Base-by-base conservation (phyloP, 1,140 invertebrate genomes). In the Geopemphigus sp. region DNA sequence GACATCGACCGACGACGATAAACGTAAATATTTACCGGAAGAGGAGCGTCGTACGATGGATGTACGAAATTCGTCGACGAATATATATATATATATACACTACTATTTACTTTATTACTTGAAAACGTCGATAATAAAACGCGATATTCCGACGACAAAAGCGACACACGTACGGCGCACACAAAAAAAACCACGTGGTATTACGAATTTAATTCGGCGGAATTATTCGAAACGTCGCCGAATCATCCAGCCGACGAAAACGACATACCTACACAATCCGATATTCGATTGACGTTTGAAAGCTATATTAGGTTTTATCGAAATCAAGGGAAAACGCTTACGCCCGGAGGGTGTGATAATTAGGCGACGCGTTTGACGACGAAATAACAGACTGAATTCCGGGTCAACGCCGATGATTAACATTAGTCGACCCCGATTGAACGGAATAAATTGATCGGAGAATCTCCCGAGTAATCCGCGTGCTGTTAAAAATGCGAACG, bases 311-410 rank as follows among this genome's bases (percentile, higher is more conserved):
- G 45, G 45, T 68, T 22, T 57, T 47, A 47, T 68, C 47, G 47
- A 22, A 68, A 68, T 68, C 22, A n/a, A 68, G n/a, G 39, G n/a
- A 47, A 47, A 68, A 68, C 39, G 24, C 11, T 68, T 66, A 47
- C 19, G 8, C 24, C 5, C 12, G 12, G 19, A 64, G 19, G 32
- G 2, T 29, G n/a, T 68, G 22, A 68, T 68, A 47, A 68, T 66
- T 64, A 12, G 45, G 11, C n/a, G 0, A 22, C 24, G 29, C n/a
- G 22, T 45, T n/a, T 15, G n/a, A 68, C 14, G 17, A 39, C 29
- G 39, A 64, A 39, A 66, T 47, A 47, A 68, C 12, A 45, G n/a
- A 68, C 47, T 6, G n/a, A 11, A 24, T 68, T 68, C 39, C 64
- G 24, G 39, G n/a, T 47, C 8, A 45, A 39, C 29, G n/a, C 63